Evolutionary conservation across 2,888 invertebrate genomes (phyloP).

Genomic region (Carabus problematicus): DNA sequence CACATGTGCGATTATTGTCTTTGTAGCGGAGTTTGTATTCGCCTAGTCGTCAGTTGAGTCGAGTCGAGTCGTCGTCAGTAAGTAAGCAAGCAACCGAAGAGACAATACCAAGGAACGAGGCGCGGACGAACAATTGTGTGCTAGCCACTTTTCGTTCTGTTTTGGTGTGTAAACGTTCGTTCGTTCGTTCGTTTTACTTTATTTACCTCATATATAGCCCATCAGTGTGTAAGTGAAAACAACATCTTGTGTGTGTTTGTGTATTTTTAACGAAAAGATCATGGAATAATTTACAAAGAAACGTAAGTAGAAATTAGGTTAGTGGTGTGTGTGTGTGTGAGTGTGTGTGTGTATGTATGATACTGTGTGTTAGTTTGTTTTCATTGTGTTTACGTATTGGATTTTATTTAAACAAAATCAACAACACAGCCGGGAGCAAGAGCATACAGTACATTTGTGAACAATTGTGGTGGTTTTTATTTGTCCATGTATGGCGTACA

Average conservation of each 20-base stretch:
- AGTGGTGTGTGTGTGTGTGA: slow-evolving; percentile 22
- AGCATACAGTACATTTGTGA: no score
- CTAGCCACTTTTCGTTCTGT: slow-evolving; percentile 18
- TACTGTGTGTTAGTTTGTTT: slow-evolving; percentile 4
- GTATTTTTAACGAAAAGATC: slow-evolving; percentile 19
- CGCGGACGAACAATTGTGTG: slow-evolving; percentile 14
- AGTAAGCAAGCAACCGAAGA: neutral
- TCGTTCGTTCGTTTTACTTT: slow-evolving; percentile 1
- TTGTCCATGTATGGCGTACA: no score
- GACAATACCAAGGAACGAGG: neutral
- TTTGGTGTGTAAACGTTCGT: neutral
- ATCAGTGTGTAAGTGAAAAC: slow-evolving; percentile 28
- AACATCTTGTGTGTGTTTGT: slow-evolving; percentile 30
- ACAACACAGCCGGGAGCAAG: no score
- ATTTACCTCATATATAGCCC: neutral
- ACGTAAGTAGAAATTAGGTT: slow-evolving; percentile 39
- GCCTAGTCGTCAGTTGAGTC: no score
- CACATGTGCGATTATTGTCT: slow-evolving; percentile 18
- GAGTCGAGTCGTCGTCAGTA: neutral
- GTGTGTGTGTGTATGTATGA: slow-evolving; percentile 18
- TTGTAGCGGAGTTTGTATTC: slow-evolving; percentile 1
- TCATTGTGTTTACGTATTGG: neutral
- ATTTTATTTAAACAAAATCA: no score
- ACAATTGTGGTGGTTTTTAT: no score
- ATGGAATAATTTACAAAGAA: slow-evolving; percentile 37